A percentile compares a stretch with the other conserved stretches of the same genome.
Evolutionary conservation across 2,888 invertebrate species (phyloP).

Genomic region (Synanthedon myopaeformis): DNA sequence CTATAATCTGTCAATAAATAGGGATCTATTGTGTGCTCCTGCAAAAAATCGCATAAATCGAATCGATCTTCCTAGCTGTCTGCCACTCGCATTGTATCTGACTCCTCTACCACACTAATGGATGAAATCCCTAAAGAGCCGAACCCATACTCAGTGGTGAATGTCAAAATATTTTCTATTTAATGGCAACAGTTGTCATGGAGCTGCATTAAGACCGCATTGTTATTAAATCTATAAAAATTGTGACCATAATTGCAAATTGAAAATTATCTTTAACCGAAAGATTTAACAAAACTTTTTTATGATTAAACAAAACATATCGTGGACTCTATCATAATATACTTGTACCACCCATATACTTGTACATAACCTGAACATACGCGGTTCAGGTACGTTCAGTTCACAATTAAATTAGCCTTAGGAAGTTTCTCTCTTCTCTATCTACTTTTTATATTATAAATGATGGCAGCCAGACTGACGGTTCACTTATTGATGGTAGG

Average conservation of each 20-base stretch:
- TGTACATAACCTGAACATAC: too few species aligned
- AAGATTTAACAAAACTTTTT: too few species aligned
- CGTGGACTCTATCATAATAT: too few species aligned
- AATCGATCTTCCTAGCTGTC: slow-evolving; percentile 63
- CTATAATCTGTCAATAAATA: slow-evolving; percentile 65
- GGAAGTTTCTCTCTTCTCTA: too few species aligned
- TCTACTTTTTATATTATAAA: too few species aligned
- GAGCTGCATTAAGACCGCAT: neutral
- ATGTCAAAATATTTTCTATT: slow-evolving; percentile 67
- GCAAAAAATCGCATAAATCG: slow-evolving; percentile 65
- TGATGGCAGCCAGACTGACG: too few species aligned
- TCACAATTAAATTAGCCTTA: too few species aligned
- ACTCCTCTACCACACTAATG: slow-evolving; percentile 34
- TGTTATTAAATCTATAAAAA: neutral
- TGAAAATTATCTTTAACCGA: too few species aligned
- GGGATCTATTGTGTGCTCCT: slow-evolving; percentile 47
- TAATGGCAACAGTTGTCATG: slow-evolving; percentile 1
- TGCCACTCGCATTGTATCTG: slow-evolving; percentile 44
- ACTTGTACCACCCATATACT: too few species aligned
- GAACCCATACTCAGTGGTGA: slow-evolving; percentile 49
- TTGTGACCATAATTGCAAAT: neutral
- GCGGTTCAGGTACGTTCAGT: too few species aligned
- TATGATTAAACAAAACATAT: too few species aligned
- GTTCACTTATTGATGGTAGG: too few species aligned
- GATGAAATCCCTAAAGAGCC: slow-evolving; percentile 50